Percentiles rank a stretch among this genome's conserved stretches.
Conservation (phyloP, 1,140 invertebrate genomes). For the Batillaria attramentaria region DNA sequence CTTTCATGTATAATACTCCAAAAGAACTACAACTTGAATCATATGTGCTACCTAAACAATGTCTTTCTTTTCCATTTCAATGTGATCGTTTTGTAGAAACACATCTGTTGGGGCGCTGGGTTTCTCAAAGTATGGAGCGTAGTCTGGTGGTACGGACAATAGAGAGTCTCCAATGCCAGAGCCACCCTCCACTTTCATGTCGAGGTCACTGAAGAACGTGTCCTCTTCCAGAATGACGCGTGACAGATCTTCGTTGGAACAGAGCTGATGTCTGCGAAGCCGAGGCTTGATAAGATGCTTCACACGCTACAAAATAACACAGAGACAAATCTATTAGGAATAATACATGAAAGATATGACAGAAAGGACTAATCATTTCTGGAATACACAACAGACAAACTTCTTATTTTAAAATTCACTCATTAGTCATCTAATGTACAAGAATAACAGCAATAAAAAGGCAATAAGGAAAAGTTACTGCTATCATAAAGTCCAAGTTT, state of each 20-base stretch:
- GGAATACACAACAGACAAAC: too few relatives aligned
- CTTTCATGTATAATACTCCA: too few relatives aligned
- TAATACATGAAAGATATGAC: too few relatives aligned
- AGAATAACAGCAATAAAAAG: too few relatives aligned
- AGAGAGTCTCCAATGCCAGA: slow-evolving; percentile 1
- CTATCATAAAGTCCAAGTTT: too few relatives aligned
- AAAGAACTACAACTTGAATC: too few relatives aligned
- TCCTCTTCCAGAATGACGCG: slow-evolving; percentile 18
- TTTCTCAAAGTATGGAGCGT: background rate
- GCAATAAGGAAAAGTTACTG: too few relatives aligned
- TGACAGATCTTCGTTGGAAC: slow-evolving; percentile 17
- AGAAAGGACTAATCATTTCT: too few relatives aligned
- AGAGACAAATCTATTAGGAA: slow-evolving; percentile 6
- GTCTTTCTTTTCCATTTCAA: slow-evolving; percentile 5
- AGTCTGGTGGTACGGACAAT: background rate
- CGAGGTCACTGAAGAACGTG: background rate
- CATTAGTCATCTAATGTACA: too few relatives aligned
- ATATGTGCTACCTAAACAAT: too few relatives aligned
- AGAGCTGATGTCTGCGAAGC: slow-evolving; percentile 35
- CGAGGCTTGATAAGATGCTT: slow-evolving; percentile 29
- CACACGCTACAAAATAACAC: slow-evolving; percentile 28
- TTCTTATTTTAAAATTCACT: too few relatives aligned
- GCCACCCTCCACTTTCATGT: background rate
- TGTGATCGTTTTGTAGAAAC: background rate
- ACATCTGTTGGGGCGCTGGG: background rate